Evolutionary conservation across 64 coral and sea anemone genomes (phyloP).

Genomic region (Actinia equina): DNA sequence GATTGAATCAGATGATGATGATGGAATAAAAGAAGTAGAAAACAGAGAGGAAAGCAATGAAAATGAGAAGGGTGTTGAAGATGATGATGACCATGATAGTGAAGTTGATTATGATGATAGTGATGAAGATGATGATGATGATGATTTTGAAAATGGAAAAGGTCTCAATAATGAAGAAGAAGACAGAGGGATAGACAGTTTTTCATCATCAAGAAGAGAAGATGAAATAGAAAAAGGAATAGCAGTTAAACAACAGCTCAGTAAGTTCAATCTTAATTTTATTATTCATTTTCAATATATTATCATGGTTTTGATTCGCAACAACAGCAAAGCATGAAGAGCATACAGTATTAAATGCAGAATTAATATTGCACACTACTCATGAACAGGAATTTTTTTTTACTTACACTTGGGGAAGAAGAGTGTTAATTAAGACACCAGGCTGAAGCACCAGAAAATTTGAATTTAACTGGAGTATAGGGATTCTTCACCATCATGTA

Average conservation of each 20-base stretch:
- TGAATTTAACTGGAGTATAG: too few relatives aligned
- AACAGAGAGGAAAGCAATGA: background rate
- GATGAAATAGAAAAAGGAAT: slow-evolving; percentile 84
- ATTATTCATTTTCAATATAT: background rate
- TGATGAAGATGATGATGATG: slow-evolving; percentile 36
- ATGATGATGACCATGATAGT: background rate
- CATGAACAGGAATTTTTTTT: too few relatives aligned
- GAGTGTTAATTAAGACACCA: too few relatives aligned
- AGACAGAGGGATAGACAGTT: slow-evolving; percentile 44
- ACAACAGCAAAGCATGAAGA: too few relatives aligned
- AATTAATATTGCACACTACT: too few relatives aligned
- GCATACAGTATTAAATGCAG: too few relatives aligned
- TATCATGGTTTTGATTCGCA: too few relatives aligned
- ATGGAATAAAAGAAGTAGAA: background rate
- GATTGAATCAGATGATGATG: background rate
- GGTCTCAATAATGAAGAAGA: slow-evolving; percentile 20
- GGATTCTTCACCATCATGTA: too few relatives aligned
- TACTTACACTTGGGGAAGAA: too few relatives aligned
- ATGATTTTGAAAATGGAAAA: slow-evolving; percentile 5
- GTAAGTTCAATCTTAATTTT: slow-evolving; percentile 36
- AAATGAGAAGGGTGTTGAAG: background rate
- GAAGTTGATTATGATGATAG: slow-evolving; percentile 20
- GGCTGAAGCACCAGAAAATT: too few relatives aligned
- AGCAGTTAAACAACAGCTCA: slow-evolving; percentile 73
- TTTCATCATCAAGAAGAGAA: slow-evolving; percentile 52